Evolutionary conservation across 2,888 invertebrate genomes (phyloP).

Genomic region (Rutpela maculata): DNA sequence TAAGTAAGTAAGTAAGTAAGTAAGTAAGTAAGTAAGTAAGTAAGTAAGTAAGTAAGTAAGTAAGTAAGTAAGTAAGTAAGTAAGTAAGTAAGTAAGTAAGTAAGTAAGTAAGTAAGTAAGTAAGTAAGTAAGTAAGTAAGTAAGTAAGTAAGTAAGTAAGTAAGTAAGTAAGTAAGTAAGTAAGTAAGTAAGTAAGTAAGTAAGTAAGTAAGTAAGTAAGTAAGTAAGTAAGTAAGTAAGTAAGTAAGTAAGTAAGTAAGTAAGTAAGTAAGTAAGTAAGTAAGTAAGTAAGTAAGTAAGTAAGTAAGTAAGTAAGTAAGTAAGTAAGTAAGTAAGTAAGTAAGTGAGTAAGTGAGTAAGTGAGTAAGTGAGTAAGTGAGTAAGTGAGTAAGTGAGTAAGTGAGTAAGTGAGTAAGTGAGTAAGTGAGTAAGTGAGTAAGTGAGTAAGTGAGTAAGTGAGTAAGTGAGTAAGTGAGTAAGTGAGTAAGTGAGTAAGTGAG

Average conservation of each 20-base stretch:
- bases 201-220: background rate
- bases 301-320: background rate
- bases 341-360: no score
- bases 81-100: constrained; percentile 23
- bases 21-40: constrained; percentile 8
- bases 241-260: background rate
- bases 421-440: background rate
- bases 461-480: constrained; percentile 1
- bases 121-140: constrained; percentile 23
- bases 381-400: background rate
- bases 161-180: constrained; percentile 16
- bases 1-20: constrained; percentile 20
- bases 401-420: background rate
- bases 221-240: constrained; percentile 7
- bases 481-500: constrained; percentile 18
- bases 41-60: constrained; percentile 13
- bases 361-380: background rate
- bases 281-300: background rate
- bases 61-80: constrained; percentile 20
- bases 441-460: background rate
- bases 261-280: background rate
- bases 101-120: constrained; percentile 22
- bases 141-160: constrained; percentile 22
- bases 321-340: no score
- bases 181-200: background rate